A percentile compares a stretch with the other conserved stretches of the same genome.
phyloP scores from a whole-genome alignment of 2,113 vertebrate genomes.

The Atractosteus spatula region DNA sequence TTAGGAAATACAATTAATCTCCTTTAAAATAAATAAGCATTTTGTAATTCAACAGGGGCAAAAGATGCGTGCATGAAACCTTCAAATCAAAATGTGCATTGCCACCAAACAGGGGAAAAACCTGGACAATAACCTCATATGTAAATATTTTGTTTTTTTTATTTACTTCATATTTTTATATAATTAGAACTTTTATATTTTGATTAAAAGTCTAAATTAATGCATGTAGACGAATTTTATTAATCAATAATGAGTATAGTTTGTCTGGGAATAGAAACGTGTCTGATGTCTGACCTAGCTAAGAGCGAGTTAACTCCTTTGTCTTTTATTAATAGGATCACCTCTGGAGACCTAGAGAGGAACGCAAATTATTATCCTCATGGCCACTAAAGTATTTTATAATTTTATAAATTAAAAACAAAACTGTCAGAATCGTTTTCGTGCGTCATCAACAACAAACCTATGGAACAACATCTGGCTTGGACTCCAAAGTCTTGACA shows the following conservation, averaged over 20 bases:
- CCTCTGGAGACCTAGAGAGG: background rate
- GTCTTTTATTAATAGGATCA: background rate
- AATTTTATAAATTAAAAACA: too few relatives aligned
- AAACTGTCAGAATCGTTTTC: constrained; percentile 7
- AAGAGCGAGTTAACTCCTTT: background rate
- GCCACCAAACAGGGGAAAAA: too few relatives aligned
- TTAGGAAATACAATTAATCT: too few relatives aligned
- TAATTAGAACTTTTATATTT: background rate
- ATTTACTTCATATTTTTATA: too few relatives aligned
- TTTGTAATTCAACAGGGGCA: too few relatives aligned
- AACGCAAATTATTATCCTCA: background rate
- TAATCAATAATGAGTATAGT: constrained; percentile 16
- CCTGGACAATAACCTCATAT: too few relatives aligned
- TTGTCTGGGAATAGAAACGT: constrained; percentile 18
- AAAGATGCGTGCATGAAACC: too few relatives aligned
- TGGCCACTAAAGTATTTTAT: too few relatives aligned
- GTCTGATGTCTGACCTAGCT: background rate
- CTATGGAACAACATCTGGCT: background rate
- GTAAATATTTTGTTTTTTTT: too few relatives aligned
- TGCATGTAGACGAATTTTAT: constrained; percentile 14
- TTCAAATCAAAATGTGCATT: too few relatives aligned
- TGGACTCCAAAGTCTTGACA: too few relatives aligned
- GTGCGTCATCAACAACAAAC: constrained; percentile 6
- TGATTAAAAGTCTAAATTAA: constrained; percentile 3
- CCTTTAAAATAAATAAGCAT: too few relatives aligned